Base-by-base conservation (phyloP, 1,140 invertebrate genomes). In the Eumaeus atala region DNA sequence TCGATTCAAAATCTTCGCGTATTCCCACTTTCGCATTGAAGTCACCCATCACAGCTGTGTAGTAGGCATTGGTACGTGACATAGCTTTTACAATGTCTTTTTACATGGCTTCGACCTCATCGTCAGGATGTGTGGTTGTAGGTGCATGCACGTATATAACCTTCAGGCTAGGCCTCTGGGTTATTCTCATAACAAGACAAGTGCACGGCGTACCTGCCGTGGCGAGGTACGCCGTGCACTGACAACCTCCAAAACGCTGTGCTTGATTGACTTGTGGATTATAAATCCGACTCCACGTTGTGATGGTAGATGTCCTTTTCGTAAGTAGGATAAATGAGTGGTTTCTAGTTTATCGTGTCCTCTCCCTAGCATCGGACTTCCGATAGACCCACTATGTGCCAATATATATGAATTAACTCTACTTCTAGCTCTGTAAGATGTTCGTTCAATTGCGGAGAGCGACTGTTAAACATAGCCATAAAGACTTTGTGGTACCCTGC, bases 111-210 rank as follows among this genome's bases (percentile, higher is more conserved):
- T 67, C 62, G 7, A 70, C 61, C 14, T 68, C 66, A 28, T 73
- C 65, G 33, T 66, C 60, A 7, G 59, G 49, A 42, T 68, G 58
- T 58, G 54, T 38, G 48, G 58, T 62, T 36, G 66, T 68, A 35
- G 66, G 59, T 12, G 63, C 59, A 44, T 66, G 68, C 8, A 62
- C 65, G 28, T 68, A 55, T 10, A 68, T 49, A 1, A 70, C 57
- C 40, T 70, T 65, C 6, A 70, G 47, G 42, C 9, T 51, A 51
- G 70, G 65, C 42, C 67, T 58, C 17, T 67, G 10, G 18, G 54
- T 58, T 0, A 72, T 28, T 34, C 57, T 62, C 0, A 67, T 5
- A 47, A 67, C 42, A 9, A 58, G n/a, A n/a, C n/a, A n/a, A n/a
- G n/a, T n/a, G n/a, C n/a, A n/a, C n/a, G n/a, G n/a, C n/a, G n/a